Base-by-base conservation (phyloP, 2,113 vertebrate genomes). In the Pogona vitticeps region DNA sequence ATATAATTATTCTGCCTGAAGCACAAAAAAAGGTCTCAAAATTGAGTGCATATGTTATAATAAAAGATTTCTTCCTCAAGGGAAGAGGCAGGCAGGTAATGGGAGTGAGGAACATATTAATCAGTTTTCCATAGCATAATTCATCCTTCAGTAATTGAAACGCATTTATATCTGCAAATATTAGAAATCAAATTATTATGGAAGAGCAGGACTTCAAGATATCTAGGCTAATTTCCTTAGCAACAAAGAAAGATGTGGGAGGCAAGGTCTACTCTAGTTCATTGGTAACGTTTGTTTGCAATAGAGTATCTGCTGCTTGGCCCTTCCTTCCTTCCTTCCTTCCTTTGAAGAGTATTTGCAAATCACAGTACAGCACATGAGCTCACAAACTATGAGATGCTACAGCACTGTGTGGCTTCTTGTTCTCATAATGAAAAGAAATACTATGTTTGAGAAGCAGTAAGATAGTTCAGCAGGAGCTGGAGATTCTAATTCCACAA, bases 141-240 rank as follows among this genome's bases (percentile, higher is more conserved):
- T 94, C 91, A 89, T 68, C 73, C 20, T 18, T 92, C 83, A 90
- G 90, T 86, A 81, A 93, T 13, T 89, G 88, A 90, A 94, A 83
- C 86, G 4, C 28, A 88, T 90, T 93, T 89, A 90, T 93, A 92
- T 90, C 86, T 93, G 72, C 52, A 93, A 92, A 94, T 91, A 91
- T 72, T 92, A 88, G 82, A 89, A 92, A 88, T 90, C 2, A 28
- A 90, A 92, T 86, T 80, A 90, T 92, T 77, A 79, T 90, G 92
- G 88, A 81, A 76, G 78, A 81, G 70, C 33, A 23, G 21, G 70
- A 40, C 85, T 73, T 56, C 68, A 26, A 58, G 58, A 86, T 61
- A 61, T 56, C 76, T 75, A 65, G 59, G 59, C n/a, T 81, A 81
- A 86, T 81, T 81, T 81, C 58, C 59, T 81, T 59, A 67, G 65